Conservation (phyloP, 2,113 vertebrate species). For the Aviceda subcristata region DNA sequence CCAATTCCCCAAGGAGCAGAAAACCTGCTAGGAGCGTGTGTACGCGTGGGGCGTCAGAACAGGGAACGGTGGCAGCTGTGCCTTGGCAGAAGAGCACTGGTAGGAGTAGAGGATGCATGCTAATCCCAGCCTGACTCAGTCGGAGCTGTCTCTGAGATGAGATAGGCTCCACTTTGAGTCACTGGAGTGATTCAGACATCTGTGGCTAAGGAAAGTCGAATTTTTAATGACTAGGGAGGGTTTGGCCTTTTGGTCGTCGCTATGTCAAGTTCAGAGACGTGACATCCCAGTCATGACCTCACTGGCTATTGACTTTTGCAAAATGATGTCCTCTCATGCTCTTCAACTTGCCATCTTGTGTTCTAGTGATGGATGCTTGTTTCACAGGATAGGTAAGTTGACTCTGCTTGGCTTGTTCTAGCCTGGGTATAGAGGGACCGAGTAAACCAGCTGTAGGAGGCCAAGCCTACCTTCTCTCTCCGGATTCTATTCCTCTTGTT, state of each 20-base stretch:
- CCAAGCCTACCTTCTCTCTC: background rate
- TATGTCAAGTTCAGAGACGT: background rate
- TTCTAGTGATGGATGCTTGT: background rate
- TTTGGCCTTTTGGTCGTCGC: background rate
- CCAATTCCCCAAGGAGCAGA: background rate
- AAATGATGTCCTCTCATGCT: background rate
- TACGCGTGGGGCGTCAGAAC: background rate
- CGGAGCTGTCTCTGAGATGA: background rate
- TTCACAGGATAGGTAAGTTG: background rate
- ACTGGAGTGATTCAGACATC: conserved; percentile 12
- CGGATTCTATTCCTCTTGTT: background rate
- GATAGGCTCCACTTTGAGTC: conserved; percentile 14
- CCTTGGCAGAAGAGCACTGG: background rate
- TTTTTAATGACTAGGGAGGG: background rate
- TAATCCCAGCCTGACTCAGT: conserved; percentile 38
- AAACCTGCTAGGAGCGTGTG: background rate
- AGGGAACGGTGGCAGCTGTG: background rate
- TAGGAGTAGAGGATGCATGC: background rate
- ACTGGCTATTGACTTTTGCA: background rate
- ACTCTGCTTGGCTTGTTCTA: background rate
- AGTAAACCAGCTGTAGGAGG: background rate
- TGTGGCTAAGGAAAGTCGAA: background rate
- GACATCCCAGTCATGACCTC: background rate
- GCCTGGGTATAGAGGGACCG: background rate
- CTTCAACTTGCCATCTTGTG: background rate